These are phyloP conservation scores for Rhagophthalmus giganteus DNA, from an alignment of 2,888 invertebrate genomes.

Conservation along the genomic window DNA sequence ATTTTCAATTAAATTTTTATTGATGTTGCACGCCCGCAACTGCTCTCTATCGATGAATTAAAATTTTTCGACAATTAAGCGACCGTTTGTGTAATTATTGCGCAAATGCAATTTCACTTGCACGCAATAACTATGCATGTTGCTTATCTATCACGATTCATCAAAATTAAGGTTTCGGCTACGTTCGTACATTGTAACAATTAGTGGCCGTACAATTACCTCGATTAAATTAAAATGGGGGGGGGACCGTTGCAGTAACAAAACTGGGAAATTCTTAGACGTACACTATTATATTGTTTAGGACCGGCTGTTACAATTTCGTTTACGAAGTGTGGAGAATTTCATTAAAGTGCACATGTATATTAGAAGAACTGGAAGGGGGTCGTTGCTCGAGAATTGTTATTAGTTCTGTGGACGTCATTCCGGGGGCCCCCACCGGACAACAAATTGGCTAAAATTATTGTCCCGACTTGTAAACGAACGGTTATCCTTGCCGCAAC, in stretches of 20 bases:
- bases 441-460: constrained; percentile 50
- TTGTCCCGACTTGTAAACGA: constrained; percentile 32
- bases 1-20: no score
- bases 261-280: constrained; percentile 21
- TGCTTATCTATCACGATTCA: constrained; percentile 6
- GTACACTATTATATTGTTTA: constrained; percentile 7
- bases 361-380: constrained; percentile 35
- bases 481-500: constrained; percentile 22
- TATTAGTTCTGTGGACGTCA: constrained; percentile 50
- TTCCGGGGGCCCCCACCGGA: constrained; percentile 37
- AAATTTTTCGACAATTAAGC: constrained; percentile 5
- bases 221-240: constrained; percentile 21
- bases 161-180: constrained; percentile 11
- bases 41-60: constrained; percentile 10
- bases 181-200: constrained; percentile 10
- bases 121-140: constrained; percentile 11
- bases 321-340: constrained; percentile 46
- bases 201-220: constrained; percentile 16
- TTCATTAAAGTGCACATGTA: constrained; percentile 47
- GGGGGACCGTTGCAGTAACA: constrained; percentile 11
- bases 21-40: no score
- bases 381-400: constrained; percentile 36
- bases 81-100: constrained; percentile 4
- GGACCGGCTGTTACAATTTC: constrained; percentile 42
- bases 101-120: constrained; percentile 2